Percentiles rank a stretch among this genome's conserved stretches.
Conservation (phyloP, 2,797 vertebrate species). For the Macrochelys suwanniensis region DNA sequence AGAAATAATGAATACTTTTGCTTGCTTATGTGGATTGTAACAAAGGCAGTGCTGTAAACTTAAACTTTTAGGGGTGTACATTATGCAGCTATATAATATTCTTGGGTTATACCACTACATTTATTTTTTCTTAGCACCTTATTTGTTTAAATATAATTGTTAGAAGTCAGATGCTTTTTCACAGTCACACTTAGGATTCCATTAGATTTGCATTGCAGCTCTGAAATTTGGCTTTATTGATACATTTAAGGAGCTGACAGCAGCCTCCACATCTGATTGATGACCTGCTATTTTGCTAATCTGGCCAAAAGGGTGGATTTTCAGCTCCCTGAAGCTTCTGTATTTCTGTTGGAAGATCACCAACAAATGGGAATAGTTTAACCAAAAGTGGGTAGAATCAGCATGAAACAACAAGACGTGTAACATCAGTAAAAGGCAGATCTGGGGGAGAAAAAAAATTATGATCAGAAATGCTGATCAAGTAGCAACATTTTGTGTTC, state of each 20-base stretch:
- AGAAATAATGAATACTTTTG: background rate
- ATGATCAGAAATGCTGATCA: background rate
- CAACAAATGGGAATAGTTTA: background rate
- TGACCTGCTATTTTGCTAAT: background rate
- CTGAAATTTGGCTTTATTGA: background rate
- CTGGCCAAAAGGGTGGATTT: background rate
- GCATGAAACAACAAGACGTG: background rate
- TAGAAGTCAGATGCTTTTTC: background rate
- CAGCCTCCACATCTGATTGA: background rate
- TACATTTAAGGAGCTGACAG: background rate
- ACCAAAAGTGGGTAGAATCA: background rate
- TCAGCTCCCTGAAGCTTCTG: background rate
- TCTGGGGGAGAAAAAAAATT: background rate
- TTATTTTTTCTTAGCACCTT: background rate
- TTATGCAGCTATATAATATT: background rate
- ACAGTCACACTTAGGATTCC: background rate
- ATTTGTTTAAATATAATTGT: background rate
- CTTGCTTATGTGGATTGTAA: background rate
- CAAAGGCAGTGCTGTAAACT: background rate
- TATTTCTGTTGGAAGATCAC: background rate
- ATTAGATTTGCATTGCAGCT: background rate
- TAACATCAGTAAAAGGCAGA: background rate
- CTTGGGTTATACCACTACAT: fast-evolving
- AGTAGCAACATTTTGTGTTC: background rate
- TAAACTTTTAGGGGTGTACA: background rate